Conservation (phyloP, 1,140 invertebrate genomes). For the Heliconius himera region DNA sequence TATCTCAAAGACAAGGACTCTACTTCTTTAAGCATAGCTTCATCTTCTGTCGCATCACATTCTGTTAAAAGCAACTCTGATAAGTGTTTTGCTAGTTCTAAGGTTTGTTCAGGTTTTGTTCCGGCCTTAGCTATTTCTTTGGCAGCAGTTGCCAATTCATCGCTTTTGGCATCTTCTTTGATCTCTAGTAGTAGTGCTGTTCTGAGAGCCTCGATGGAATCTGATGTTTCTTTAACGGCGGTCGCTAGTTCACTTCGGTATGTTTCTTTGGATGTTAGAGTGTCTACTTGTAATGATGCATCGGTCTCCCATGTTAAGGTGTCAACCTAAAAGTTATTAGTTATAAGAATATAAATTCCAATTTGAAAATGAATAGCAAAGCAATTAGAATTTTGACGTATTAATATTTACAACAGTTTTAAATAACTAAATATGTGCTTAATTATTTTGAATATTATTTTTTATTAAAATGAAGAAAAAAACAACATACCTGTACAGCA, state of each 20-base stretch:
- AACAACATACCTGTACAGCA: conserved; percentile 64
- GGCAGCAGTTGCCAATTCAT: conserved; percentile 70
- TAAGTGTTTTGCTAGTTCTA: conserved; percentile 90
- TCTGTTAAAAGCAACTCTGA: conserved; percentile 88
- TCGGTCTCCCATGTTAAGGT: conserved; percentile 89
- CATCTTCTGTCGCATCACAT: conserved; percentile 85
- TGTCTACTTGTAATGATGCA: conserved; percentile 90
- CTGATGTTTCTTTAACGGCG: conserved; percentile 82
- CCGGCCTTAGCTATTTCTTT: conserved; percentile 76
- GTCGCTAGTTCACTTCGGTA: conserved; percentile 87
- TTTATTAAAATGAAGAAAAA: neutral
- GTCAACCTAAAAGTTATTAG: conserved; percentile 83
- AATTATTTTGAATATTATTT: neutral
- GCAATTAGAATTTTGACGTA: too few relatives aligned
- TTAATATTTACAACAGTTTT: too few relatives aligned
- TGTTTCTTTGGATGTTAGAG: conserved; percentile 90
- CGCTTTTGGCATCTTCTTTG: conserved; percentile 62
- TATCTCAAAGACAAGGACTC: conserved; percentile 85
- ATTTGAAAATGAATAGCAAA: too few relatives aligned
- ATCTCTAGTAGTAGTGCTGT: conserved; percentile 56
- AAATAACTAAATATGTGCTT: too few relatives aligned
- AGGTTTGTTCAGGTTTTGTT: conserved; percentile 67
- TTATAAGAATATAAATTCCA: too few relatives aligned
- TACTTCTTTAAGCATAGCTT: conserved; percentile 86
- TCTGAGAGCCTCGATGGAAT: conserved; percentile 63